Evolutionary conservation across 2,888 invertebrate genomes (phyloP).

Genomic region (Digitonthophagus gazella): DNA sequence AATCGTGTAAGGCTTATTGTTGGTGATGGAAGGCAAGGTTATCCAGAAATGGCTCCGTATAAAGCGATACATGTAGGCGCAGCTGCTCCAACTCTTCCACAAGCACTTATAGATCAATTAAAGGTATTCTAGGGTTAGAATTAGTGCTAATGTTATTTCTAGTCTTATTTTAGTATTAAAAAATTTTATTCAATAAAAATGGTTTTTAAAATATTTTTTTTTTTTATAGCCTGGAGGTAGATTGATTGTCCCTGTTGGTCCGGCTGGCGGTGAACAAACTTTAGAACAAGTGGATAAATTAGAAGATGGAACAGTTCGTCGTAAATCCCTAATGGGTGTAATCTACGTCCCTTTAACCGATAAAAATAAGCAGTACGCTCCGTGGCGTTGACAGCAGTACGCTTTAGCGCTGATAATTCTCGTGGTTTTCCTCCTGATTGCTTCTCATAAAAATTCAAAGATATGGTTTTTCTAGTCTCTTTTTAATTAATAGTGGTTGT

Average conservation of each 20-base stretch:
- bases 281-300: conserved; percentile 89
- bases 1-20: conserved; percentile 70
- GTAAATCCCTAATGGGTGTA: conserved; percentile 87
- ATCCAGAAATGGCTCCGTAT: conserved; percentile 72
- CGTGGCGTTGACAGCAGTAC: conserved; percentile 35
- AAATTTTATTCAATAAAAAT: not conserved
- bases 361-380: conserved; percentile 62
- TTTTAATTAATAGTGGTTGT: too few relatives aligned
- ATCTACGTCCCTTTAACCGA: conserved; percentile 96
- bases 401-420: not conserved
- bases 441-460: not conserved
- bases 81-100: conserved; percentile 75
- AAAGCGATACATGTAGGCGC: conserved; percentile 94
- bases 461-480: not conserved
- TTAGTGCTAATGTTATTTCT: not conserved
- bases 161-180: too few relatives aligned
- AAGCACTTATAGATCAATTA: conserved; percentile 78
- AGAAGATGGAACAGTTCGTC: conserved; percentile 70
- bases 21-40: conserved; percentile 89
- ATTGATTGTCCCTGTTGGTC: conserved; percentile 87
- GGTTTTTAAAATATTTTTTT: conserved; percentile 7
- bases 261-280: conserved; percentile 80
- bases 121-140: conserved; percentile 56
- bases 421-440: not conserved
- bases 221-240: conserved; percentile 71